Evolutionary conservation across 2,113 vertebrate species (phyloP), one percentile per base, ranked within the genome.

Genomic region (Tichodroma muraria): DNA sequence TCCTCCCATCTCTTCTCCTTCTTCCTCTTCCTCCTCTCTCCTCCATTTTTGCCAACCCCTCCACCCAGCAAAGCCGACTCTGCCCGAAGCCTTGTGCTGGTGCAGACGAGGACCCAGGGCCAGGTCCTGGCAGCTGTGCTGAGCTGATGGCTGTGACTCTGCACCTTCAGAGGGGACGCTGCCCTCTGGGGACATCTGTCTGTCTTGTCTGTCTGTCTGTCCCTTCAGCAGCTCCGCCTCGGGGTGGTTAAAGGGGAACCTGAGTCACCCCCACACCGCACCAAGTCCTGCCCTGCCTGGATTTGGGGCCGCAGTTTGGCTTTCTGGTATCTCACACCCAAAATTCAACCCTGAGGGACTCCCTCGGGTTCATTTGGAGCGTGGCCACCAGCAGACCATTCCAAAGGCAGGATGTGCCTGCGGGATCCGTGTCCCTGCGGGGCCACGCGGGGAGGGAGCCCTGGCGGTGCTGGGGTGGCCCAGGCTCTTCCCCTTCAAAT

Each of bases 401-500:
- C n/a, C n/a, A n/a, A n/a, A n/a, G n/a, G n/a, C n/a, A 42, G 40
- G 40, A 19, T 53, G 59, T 40, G 25, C 87, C 45, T 60, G 50
- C 13, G 19, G 47, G 30, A 16, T 53, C 10, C 30, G 8, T 33
- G 33, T 31, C 23, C 91, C 57, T 42, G 40, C 6, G 25, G 53
- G 40, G 5, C 40, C 8, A 0, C 20, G 16, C 13, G 16, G 63
- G 52, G 35, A 25, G 12, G 57, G 69, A 47, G 47, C 61, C 0
- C 0, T 24, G 35, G 18, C 8, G 28, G 7, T 8, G 75, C 40
- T 4, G 64, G 86, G 23, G 16, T 2, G 3, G 25, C 61, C 3
- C 53, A 31, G 21, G 57, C 42, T 45, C 38, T 23, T 6, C 5
- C 54, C 37, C 42, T 42, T 45, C 57, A 16, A 4, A 56, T 38